These are phyloP conservation scores for Didymodactylos carnosus DNA, from an alignment of 2,888 invertebrate species.

Conservation along the genomic window DNA sequence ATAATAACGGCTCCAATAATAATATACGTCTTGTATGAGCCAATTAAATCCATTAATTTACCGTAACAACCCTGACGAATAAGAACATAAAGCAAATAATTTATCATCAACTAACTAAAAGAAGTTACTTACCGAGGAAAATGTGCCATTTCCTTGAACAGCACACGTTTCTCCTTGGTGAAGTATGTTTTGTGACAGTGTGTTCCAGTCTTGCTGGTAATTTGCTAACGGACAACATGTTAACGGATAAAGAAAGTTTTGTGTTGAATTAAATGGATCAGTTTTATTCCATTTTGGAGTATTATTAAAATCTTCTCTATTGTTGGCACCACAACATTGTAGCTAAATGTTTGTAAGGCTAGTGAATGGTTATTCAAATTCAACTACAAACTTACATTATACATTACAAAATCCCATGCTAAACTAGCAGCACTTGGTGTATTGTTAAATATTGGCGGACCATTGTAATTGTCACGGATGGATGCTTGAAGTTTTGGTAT, in stretches of 20 bases:
- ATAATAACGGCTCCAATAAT: background rate
- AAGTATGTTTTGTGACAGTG: background rate
- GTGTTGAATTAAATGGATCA: background rate
- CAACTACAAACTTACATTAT: background rate
- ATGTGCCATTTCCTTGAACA: background rate
- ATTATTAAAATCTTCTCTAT: conserved; percentile 2
- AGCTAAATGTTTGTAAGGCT: background rate
- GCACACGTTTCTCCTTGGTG: background rate
- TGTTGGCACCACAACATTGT: conserved; percentile 9
- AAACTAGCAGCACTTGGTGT: background rate
- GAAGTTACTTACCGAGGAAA: background rate
- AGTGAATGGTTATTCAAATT: background rate
- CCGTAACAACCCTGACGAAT: conserved; percentile 13
- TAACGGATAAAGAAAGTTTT: background rate
- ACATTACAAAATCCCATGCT: conserved; percentile 13
- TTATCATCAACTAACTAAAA: background rate
- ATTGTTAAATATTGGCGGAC: too few relatives aligned
- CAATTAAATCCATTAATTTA: background rate
- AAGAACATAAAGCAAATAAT: background rate
- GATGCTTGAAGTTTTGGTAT: background rate
- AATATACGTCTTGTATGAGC: background rate
- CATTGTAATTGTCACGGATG: background rate
- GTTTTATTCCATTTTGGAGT: background rate
- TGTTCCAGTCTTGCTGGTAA: background rate
- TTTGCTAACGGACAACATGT: background rate